A percentile compares a stretch with the other conserved stretches of the same genome.
Conservation (phyloP, 2,888 invertebrate species). For the Aromia moschata region DNA sequence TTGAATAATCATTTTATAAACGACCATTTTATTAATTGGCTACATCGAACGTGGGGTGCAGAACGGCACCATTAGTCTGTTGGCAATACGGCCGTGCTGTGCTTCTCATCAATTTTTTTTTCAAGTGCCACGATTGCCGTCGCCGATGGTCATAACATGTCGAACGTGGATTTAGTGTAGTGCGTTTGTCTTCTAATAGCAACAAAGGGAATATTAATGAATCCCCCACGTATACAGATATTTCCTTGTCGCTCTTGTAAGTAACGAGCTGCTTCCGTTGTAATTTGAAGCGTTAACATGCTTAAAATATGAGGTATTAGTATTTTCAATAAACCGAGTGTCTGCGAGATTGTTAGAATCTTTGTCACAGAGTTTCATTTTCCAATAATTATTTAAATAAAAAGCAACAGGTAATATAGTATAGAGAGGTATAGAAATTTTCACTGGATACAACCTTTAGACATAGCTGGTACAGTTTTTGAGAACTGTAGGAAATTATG, state of each 20-base stretch:
- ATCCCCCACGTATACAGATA: constrained; percentile 18
- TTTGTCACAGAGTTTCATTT: too few relatives aligned
- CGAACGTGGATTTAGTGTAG: neutral
- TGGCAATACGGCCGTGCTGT: constrained; percentile 13
- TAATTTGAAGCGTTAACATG: neutral
- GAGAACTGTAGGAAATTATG: too few relatives aligned
- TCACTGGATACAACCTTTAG: too few relatives aligned
- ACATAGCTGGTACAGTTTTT: too few relatives aligned
- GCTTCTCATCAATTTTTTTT: constrained; percentile 4
- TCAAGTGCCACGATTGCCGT: neutral
- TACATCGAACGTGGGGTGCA: constrained; percentile 39
- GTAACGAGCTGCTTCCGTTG: neutral
- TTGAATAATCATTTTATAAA: constrained; percentile 49
- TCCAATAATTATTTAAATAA: too few relatives aligned
- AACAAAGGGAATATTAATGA: constrained; percentile 17
- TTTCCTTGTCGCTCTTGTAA: constrained; percentile 17
- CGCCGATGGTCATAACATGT: constrained; percentile 1
- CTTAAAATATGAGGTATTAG: too few relatives aligned
- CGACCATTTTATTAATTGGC: constrained; percentile 48
- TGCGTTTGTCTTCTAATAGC: neutral
- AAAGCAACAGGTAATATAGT: too few relatives aligned
- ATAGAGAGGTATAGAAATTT: too few relatives aligned
- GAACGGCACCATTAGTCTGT: constrained; percentile 25
- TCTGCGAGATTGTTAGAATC: too few relatives aligned
- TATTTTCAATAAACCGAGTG: too few relatives aligned